Base-by-base conservation (phyloP, 2,888 invertebrate species). In the Aphidoletes aphidimyza region DNA sequence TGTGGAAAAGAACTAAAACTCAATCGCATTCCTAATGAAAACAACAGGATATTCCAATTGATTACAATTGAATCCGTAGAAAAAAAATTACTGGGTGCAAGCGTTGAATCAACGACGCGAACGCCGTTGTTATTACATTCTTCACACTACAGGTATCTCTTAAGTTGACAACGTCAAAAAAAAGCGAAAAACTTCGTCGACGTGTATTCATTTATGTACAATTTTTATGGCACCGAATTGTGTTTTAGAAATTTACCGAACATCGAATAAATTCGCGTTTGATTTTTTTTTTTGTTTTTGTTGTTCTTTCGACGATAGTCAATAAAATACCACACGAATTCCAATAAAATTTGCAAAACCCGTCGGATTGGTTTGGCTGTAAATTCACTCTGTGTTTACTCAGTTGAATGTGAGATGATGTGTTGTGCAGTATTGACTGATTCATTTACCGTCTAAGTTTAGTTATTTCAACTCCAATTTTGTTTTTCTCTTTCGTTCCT, bases 131-230 rank as follows among this genome's bases (percentile, higher is more conserved):
- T 69, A 14, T 22, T 30, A 69, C 26, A 30, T 69, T 9, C 69
- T 69, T 14, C 17, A 14, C 14, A 69, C 69, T 30, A 69, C 8
- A 54, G 22, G 22, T 30, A 30, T 30, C 30, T 14, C 30, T 19
- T 22, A 69, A 69, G 14, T 69, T 69, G 69, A 69, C 69, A 69
- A 34, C 69, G 69, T 69, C 69, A 69, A 69, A 69, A 47, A n/a
- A 69, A 69, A 69, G 69, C 69, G 69, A 69, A 69, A 69, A 69
- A 69, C 69, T 69, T 69, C 69, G 69, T 69, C 69, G 69, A 69
- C 69, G 69, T 69, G 69, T 69, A 69, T 69, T 54, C 54, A 54
- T 54, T 69, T 69, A 69, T 69, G 30, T 30, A 69, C 30, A 54
- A n/a, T 22, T 54, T 54, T 54, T 54, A n/a, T n/a, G n/a, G n/a